Percentiles rank a stretch among this genome's conserved stretches.
phyloP scores from a whole-genome alignment of 2,113 vertebrate species.

The Axis porcinus region DNA sequence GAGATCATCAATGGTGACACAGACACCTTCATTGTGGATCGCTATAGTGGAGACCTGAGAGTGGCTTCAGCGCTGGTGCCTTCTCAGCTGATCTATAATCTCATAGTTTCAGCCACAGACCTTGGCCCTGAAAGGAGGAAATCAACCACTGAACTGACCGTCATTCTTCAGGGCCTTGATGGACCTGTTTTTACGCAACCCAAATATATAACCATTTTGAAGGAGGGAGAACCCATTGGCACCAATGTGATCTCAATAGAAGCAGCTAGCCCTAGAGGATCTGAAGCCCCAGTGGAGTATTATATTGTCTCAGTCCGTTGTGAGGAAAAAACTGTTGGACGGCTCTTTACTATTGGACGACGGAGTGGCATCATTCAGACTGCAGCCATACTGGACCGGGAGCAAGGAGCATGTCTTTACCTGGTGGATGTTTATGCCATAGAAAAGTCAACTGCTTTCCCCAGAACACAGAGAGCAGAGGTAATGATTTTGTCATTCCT shows the following conservation, averaged over 20 bases:
- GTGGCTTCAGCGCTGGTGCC: slow-evolving; percentile 90
- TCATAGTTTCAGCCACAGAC: slow-evolving; percentile 93
- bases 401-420: slow-evolving; percentile 93
- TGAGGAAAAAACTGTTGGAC: slow-evolving; percentile 87
- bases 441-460: slow-evolving; percentile 88
- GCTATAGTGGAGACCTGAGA: slow-evolving; percentile 93
- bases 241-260: slow-evolving; percentile 95
- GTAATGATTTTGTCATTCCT: slow-evolving; percentile 81
- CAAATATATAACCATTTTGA: slow-evolving; percentile 95
- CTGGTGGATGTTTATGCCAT: slow-evolving; percentile 97
- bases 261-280: slow-evolving; percentile 89
- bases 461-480: slow-evolving; percentile 94
- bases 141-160: slow-evolving; percentile 91
- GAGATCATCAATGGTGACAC: slow-evolving; percentile 93
- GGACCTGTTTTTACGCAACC: slow-evolving; percentile 97
- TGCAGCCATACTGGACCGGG: slow-evolving; percentile 93
- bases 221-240: slow-evolving; percentile 94
- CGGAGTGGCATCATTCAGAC: slow-evolving; percentile 93
- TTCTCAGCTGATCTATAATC: slow-evolving; percentile 90
- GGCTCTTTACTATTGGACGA: slow-evolving; percentile 95
- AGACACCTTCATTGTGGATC: slow-evolving; percentile 94
- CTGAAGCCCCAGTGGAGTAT: slow-evolving; percentile 90
- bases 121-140: slow-evolving; percentile 90
- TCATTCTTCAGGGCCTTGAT: slow-evolving; percentile 91
- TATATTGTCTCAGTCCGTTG: slow-evolving; percentile 94